Evolutionary conservation across 2,888 invertebrate species (phyloP).

Genomic region (Allygus modestus): DNA sequence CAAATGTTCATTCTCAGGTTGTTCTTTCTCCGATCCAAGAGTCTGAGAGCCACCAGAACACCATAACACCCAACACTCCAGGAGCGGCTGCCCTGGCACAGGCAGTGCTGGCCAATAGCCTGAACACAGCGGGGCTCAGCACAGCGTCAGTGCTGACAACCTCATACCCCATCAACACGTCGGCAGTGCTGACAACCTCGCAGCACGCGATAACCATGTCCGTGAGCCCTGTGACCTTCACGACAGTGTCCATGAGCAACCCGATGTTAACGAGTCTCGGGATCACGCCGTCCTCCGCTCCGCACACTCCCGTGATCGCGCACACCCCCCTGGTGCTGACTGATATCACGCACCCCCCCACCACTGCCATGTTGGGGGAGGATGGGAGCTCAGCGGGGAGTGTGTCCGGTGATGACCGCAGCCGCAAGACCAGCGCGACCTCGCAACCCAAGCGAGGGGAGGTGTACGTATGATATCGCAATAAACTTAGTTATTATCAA

Average conservation of each 20-base stretch:
- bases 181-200: conserved; percentile 68
- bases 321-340: conserved; percentile 67
- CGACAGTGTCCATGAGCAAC: conserved; percentile 76
- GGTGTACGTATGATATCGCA: conserved; percentile 77
- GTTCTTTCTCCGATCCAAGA: conserved; percentile 91
- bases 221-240: conserved; percentile 74
- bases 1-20: conserved; percentile 76
- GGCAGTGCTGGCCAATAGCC: conserved; percentile 83
- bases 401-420: conserved; percentile 73
- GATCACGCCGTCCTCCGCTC: conserved; percentile 68
- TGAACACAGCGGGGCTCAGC: conserved; percentile 75
- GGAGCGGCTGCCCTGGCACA: conserved; percentile 88
- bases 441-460: conserved; percentile 76
- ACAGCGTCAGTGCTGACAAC: conserved; percentile 63
- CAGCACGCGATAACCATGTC: conserved; percentile 76
- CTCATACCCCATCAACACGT: conserved; percentile 72
- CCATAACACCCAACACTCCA: conserved; percentile 67
- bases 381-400: conserved; percentile 74
- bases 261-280: conserved; percentile 79
- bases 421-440: conserved; percentile 76
- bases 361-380: conserved; percentile 72
- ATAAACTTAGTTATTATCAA: conserved; percentile 19
- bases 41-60: conserved; percentile 80
- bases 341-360: conserved; percentile 62
- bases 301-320: conserved; percentile 72